Evolutionary conservation across 2,113 vertebrate genomes (phyloP).

Genomic region (Phalacrocorax brasilianus): DNA sequence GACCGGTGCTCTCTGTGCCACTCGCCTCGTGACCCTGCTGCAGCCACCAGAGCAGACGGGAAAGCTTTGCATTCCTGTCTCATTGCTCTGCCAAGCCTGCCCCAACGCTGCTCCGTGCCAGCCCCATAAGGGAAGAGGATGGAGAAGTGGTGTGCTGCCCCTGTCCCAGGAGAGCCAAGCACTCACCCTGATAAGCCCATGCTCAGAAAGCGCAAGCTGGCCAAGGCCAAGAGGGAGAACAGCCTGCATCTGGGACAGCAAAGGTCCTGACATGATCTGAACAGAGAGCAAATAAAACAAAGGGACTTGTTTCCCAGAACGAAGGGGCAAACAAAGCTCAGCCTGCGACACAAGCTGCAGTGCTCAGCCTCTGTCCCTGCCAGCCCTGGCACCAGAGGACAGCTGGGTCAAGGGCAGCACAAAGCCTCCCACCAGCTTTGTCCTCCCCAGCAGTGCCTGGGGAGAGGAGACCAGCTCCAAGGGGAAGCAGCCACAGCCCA

Average conservation of each 20-base stretch:
- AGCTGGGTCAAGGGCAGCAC: background rate
- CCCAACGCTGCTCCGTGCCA: background rate
- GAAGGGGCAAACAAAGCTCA: conserved; percentile 66
- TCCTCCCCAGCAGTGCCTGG: background rate
- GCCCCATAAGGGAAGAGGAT: background rate
- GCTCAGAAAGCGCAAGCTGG: background rate
- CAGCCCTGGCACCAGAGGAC: background rate
- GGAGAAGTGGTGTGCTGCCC: background rate
- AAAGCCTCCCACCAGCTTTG: background rate
- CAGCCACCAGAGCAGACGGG: background rate
- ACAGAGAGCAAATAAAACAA: background rate
- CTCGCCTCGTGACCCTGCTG: background rate
- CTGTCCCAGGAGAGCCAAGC: background rate
- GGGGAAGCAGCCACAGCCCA: background rate
- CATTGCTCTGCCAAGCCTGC: background rate
- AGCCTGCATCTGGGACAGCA: background rate
- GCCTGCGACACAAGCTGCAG: background rate
- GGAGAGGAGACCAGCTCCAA: background rate
- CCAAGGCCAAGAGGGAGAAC: background rate
- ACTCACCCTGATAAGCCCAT: rapidly evolving
- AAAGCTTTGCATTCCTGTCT: background rate
- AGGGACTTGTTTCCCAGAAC: background rate
- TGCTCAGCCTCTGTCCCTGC: background rate
- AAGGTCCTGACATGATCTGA: background rate
- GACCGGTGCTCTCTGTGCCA: background rate